phyloP scores from a whole-genome alignment of 1,140 invertebrate genomes.

The Drosophila sp. region DNA sequence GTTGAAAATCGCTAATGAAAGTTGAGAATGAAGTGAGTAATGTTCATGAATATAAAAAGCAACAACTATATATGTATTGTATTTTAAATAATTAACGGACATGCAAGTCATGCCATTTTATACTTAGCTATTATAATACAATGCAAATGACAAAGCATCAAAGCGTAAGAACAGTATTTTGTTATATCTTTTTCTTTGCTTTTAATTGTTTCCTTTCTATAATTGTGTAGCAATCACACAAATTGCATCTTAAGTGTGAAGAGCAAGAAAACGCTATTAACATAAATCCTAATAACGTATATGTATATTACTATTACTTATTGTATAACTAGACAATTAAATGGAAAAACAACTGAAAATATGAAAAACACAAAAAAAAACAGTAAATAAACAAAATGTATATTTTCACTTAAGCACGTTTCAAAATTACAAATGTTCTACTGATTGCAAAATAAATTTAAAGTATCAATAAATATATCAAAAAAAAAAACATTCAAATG shows the following conservation, averaged over 20 bases:
- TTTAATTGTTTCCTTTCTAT: slow-evolving; percentile 66
- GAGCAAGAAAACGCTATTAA: slow-evolving; percentile 66
- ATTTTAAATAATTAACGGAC: slow-evolving; percentile 52
- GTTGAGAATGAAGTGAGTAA: slow-evolving; percentile 25
- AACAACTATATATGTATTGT: slow-evolving; percentile 56
- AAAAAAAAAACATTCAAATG: slow-evolving; percentile 17
- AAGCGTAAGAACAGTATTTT: slow-evolving; percentile 76
- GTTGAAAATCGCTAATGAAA: slow-evolving; percentile 17
- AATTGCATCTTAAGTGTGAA: slow-evolving; percentile 34
- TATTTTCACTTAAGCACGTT: slow-evolving; percentile 80
- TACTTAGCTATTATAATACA: slow-evolving; percentile 69
- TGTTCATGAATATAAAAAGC: slow-evolving; percentile 22
- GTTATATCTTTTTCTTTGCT: slow-evolving; percentile 66
- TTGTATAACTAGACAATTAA: slow-evolving; percentile 77
- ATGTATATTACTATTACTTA: slow-evolving; percentile 78
- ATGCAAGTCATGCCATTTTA: slow-evolving; percentile 62
- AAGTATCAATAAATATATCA: slow-evolving; percentile 67
- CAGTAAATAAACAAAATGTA: slow-evolving; percentile 55
- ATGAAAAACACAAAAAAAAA: slow-evolving; percentile 21
- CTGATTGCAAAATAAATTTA: slow-evolving; percentile 61
- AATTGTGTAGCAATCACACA: slow-evolving; percentile 52
- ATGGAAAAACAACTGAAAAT: slow-evolving; percentile 48
- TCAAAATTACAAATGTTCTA: slow-evolving; percentile 75
- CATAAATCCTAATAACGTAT: slow-evolving; percentile 64
- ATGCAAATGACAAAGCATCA: slow-evolving; percentile 73